A percentile compares a stretch with the other conserved stretches of the same genome.
Evolutionary conservation across 2,888 invertebrate genomes (phyloP).

Genomic region (Biston stratarius): DNA sequence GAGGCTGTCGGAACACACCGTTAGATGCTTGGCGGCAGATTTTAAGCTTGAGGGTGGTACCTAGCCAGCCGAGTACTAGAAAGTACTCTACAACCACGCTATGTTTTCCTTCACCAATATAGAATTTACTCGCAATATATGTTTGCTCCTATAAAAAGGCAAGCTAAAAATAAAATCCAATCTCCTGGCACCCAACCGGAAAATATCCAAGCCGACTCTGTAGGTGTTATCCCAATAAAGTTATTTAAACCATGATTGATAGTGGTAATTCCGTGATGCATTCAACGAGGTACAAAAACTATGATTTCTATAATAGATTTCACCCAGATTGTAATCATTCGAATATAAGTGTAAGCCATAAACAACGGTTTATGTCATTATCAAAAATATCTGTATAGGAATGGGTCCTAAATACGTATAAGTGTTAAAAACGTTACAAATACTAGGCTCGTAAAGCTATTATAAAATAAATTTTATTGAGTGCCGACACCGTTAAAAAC

Average conservation of each 20-base stretch:
- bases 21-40: too few relatives aligned
- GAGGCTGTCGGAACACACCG: too few relatives aligned
- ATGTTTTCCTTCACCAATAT: too few relatives aligned
- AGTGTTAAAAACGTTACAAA: slow-evolving; percentile 67
- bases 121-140: slow-evolving; percentile 13
- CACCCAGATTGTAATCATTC: slow-evolving; percentile 47
- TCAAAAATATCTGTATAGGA: slow-evolving; percentile 52
- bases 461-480: slow-evolving; percentile 76
- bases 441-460: slow-evolving; percentile 63
- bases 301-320: slow-evolving; percentile 44
- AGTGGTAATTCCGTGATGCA: slow-evolving; percentile 42
- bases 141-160: slow-evolving; percentile 12
- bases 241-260: slow-evolving; percentile 45
- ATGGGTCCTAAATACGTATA: slow-evolving; percentile 59
- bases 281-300: slow-evolving; percentile 41
- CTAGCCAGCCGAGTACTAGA: too few relatives aligned
- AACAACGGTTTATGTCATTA: slow-evolving; percentile 55
- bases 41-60: too few relatives aligned
- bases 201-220: slow-evolving; percentile 36
- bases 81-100: too few relatives aligned
- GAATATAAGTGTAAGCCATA: slow-evolving; percentile 47
- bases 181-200: slow-evolving; percentile 38
- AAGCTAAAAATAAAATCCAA: slow-evolving; percentile 41
- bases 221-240: slow-evolving; percentile 43
- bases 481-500: slow-evolving; percentile 72